Percentiles rank a stretch among this genome's conserved stretches.
phyloP scores from a whole-genome alignment of 2,113 vertebrate genomes.

The Zosterops hypoxanthus region DNA sequence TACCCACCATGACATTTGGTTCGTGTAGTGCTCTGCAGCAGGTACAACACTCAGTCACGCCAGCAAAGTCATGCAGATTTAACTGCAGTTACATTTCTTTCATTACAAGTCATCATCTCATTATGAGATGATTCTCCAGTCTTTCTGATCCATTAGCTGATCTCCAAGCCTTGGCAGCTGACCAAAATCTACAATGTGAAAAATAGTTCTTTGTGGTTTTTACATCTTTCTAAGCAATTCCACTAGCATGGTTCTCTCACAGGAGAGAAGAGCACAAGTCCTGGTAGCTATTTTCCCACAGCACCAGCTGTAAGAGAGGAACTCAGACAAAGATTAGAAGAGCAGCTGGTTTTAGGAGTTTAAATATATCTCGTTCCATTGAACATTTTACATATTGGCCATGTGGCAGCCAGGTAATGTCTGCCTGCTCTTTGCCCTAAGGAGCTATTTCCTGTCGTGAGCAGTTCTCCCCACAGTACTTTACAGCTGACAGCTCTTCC shows the following conservation, averaged over 20 bases:
- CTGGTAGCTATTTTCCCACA: not conserved
- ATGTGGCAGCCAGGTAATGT: not conserved
- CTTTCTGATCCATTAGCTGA: not conserved
- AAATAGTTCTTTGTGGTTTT: not conserved
- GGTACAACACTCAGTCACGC: not conserved
- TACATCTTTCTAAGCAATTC: not conserved
- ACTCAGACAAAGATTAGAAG: not conserved
- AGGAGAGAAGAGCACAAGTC: not conserved
- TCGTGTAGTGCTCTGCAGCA: not conserved
- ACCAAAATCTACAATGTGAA: not conserved
- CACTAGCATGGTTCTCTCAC: not conserved
- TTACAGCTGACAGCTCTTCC: not conserved
- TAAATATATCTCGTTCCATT: not conserved
- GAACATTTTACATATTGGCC: not conserved
- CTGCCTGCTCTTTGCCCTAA: not conserved
- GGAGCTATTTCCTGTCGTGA: not conserved
- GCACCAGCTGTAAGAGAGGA: not conserved
- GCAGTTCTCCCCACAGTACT: not conserved
- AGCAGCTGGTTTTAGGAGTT: not conserved
- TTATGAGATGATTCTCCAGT: not conserved
- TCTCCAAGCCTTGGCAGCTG: not conserved
- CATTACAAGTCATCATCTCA: not conserved
- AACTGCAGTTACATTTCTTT: not conserved
- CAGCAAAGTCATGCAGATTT: not conserved
- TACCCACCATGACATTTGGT: not conserved